Base-by-base conservation (phyloP, 1,140 invertebrate genomes). In the Heliconius himera region DNA sequence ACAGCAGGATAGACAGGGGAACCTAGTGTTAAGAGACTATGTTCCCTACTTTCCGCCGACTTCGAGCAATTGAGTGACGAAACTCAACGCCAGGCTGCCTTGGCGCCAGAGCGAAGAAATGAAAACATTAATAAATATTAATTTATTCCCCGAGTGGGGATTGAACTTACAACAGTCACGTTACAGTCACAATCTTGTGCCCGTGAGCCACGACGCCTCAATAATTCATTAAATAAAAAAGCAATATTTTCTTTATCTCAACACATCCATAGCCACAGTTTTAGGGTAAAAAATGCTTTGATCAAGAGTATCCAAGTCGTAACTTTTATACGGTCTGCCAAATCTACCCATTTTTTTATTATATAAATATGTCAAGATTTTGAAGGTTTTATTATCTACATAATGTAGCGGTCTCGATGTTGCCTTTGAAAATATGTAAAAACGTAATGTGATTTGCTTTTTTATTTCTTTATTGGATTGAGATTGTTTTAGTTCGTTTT, bases 311-410 rank as follows among this genome's bases (percentile, higher is more conserved):
- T 71, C 73, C 56, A 11, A 80, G 78, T 82, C 81, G 78, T 82
- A 82, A 82, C 66, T 70, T 78, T 80, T 83, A 83, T 83, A 84
- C 76, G 78, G 76, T 77, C 76, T 75, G 79, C 78, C 73, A 82
- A 82, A 82, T 79, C 78, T 74, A 79, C 78, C 78, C 78, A 75
- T 79, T 78, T 60, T 79, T 75, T 66, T 66, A 66, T 46, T 46
- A 46, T 46, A 46, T 46, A 46, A 46, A 13, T 26, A 66, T 79
- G 74, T 79, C 72, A 73, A 70, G 38, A 78, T 78, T 74, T 73
- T 75, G 76, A 76, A 74, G 56, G 74, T 84, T 84, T 84, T 84
- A 83, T 79, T 70, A 81, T 77, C 82, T 60, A 81, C 81, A 81
- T 83, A 84, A 82, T 79, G 54, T 70, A 26, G 76, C 60, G 80